Base-by-base conservation (phyloP, 2,888 invertebrate species). In the Nomada fabriciana region DNA sequence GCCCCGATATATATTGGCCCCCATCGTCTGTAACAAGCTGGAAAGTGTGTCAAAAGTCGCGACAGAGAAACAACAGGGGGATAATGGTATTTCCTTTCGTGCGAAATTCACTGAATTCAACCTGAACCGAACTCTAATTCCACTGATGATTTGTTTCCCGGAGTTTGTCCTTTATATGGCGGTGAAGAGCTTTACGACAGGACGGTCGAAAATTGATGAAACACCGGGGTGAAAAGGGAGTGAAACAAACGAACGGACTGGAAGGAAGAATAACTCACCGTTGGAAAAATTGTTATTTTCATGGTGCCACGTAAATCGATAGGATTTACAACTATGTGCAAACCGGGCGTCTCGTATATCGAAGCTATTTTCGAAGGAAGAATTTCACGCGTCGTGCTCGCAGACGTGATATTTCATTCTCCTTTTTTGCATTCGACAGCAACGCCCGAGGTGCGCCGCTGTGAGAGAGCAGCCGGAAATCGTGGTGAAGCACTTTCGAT, bases 361-460 rank as follows among this genome's bases (percentile, higher is more conserved):
- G 84, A 59, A 65, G 75, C 63, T 70, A 76, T 83, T 89, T 78
- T 74, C 76, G 55, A 67, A 52, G 70, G 65, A 76, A 53, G 75
- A 85, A 83, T 87, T 85, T 83, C 80, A 80, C 76, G 76, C 76
- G 73, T 76, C 77, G 76, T 76, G 74, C 85, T 69, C 83, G 81
- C 74, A 87, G 82, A 87, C 80, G 79, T 83, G 77, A 86, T 86
- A 83, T 82, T 81, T 88, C 81, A 85, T 82, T 85, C 83, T 69
- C 78, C 73, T 86, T 83, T 88, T 86, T 89, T 87, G 75, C 88
- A 84, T 87, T 89, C 88, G 88, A 86, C 82, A 80, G 76, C 50
- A 61, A 72, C 53, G 75, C 82, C 68, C 59, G 78, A 61, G 77
- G 71, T 57, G 60, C 55, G 73, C 53, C 29, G 29, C 47, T 23